phyloP scores from a whole-genome alignment of 2,888 invertebrate genomes.

The Xanthia icteritia region DNA sequence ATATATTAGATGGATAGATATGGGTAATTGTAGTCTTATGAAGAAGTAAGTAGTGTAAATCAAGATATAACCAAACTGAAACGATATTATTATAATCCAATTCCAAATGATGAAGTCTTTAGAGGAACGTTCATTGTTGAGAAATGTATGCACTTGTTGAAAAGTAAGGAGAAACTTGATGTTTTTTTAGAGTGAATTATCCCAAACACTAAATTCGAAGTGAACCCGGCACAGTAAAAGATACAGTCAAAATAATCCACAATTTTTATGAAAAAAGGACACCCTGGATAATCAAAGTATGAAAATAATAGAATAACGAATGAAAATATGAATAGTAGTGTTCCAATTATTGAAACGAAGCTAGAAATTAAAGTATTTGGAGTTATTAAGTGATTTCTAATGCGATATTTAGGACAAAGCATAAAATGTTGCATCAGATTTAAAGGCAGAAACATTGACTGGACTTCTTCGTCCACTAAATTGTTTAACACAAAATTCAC shows the following conservation, averaged over 20 bases:
- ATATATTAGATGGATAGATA: neutral
- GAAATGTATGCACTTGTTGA: conserved; percentile 26
- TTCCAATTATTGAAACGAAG: conserved; percentile 5
- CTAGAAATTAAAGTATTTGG: neutral
- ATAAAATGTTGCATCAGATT: neutral
- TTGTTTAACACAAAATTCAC: neutral
- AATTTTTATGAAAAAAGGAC: no score
- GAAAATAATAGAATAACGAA: neutral
- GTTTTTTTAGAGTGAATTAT: neutral
- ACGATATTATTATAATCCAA: conserved; percentile 3
- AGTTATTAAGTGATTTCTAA: conserved; percentile 9
- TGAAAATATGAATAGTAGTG: neutral
- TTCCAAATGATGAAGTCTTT: neutral
- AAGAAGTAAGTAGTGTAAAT: neutral
- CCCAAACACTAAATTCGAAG: neutral
- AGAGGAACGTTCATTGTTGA: neutral
- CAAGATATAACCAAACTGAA: neutral
- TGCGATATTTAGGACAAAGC: neutral
- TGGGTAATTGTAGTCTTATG: neutral
- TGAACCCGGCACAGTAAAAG: conserved; percentile 16
- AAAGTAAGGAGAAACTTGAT: conserved; percentile 21
- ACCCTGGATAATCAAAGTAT: neutral
- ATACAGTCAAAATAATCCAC: neutral
- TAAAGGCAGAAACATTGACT: neutral
- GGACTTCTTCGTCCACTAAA: neutral